Evolutionary conservation across 2,113 vertebrate species (phyloP), one percentile per base, ranked within the genome.

Genomic region (Aepyceros melampus): DNA sequence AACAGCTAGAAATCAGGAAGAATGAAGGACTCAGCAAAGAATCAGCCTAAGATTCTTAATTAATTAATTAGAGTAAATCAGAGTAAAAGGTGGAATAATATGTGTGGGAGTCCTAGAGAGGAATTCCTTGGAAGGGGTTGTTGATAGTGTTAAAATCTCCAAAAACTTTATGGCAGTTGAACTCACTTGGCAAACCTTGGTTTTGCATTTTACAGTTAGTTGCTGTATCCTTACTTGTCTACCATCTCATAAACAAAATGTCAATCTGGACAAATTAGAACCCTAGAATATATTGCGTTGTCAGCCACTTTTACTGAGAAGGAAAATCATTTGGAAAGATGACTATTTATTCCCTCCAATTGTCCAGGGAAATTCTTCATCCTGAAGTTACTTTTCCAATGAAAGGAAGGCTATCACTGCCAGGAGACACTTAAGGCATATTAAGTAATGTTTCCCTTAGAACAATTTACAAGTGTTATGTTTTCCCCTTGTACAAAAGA

Each of bases 401-500:
- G 40, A 94, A 64, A 82, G 55, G 87, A 97, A 91, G 78, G 64
- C 43, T 31, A 29, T 84, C 89, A 43, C 81, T 97, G 97, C 97
- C 97, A 96, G 94, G 40, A 97, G 84, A 94, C 92, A 97, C 92
- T 98, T 97, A 97, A 27, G 53, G 82, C 87, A 89, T 89, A 31
- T 83, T 97, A 97, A 97, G 88, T 91, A 92, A 96, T 47, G 85
- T 91, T 97, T 97, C 82, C 94, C 82, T 96, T 81, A 85, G 85
- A 92, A 86, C 82, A 81, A 96, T 94, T 98, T 96, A 56, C 60
- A 97, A 94, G 85, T 49, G 94, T 53, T 94, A 31, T 89, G 74
- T 96, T 97, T 94, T 79, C 82, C 27, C 88, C 64, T 56, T 55
- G 40, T 95, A 97, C 94, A 97, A 95, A 98, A 97, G 96, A 96